phyloP scores from a whole-genome alignment of 2,888 invertebrate species.

The Cerastis leucographa region DNA sequence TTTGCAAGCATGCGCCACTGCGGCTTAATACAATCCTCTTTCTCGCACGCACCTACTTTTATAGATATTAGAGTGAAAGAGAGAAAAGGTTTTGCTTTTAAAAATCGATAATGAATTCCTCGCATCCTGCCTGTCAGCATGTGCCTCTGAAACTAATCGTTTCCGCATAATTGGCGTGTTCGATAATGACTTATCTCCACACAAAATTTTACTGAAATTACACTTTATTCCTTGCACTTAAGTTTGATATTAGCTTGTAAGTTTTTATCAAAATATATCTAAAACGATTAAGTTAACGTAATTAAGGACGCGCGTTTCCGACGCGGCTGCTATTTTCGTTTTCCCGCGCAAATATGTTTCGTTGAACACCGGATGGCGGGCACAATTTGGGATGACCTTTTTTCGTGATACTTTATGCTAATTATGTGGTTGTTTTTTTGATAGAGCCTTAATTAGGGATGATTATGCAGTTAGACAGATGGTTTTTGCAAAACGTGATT shows the following conservation, averaged over 20 bases:
- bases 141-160: conserved; percentile 88
- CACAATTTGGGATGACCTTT: conserved; percentile 68
- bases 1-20: conserved; percentile 78
- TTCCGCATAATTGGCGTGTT: conserved; percentile 77
- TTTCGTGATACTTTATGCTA: conserved; percentile 60
- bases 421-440: conserved; percentile 46
- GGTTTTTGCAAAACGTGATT: neutral
- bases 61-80: conserved; percentile 54
- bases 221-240: neutral
- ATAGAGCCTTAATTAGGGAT: conserved; percentile 32
- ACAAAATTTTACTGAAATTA: conserved; percentile 36
- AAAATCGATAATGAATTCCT: conserved; percentile 87
- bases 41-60: conserved; percentile 66
- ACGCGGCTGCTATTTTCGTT: conserved; percentile 81
- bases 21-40: conserved; percentile 72
- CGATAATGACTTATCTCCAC: conserved; percentile 65
- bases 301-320: conserved; percentile 85
- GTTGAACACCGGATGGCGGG: conserved; percentile 75
- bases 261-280: conserved; percentile 57
- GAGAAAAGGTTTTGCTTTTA: conserved; percentile 77
- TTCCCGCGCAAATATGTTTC: conserved; percentile 86
- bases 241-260: conserved; percentile 47
- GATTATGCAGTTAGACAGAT: conserved; percentile 16
- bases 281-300: conserved; percentile 68
- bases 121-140: conserved; percentile 88